phyloP scores from a whole-genome alignment of 2,888 invertebrate genomes.

The Thumatha senex region DNA sequence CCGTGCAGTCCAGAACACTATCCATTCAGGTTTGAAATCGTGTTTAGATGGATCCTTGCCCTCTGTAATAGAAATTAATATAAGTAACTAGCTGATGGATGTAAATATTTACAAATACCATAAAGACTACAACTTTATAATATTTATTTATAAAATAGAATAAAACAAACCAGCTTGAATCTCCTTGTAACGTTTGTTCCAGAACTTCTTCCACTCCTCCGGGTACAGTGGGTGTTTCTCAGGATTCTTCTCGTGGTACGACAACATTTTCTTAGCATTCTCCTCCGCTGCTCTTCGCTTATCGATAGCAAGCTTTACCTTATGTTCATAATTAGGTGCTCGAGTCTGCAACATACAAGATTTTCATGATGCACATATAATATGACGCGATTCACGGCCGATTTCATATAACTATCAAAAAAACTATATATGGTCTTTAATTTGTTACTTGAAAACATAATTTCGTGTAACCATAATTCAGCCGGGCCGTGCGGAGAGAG shows the following conservation, averaged over 20 bases:
- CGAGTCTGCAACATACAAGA: constrained; percentile 11
- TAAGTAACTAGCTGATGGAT: no score
- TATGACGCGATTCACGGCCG: no score
- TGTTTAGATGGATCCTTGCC: constrained; percentile 90
- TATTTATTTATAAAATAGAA: no score
- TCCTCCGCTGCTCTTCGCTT: constrained; percentile 78
- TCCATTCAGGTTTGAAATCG: constrained; percentile 96
- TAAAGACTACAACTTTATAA: no score
- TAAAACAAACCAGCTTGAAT: constrained; percentile 87
- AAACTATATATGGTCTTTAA: no score
- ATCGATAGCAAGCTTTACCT: constrained; percentile 78
- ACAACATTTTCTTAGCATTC: constrained; percentile 85
- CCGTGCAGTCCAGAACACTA: constrained; percentile 91
- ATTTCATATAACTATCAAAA: no score
- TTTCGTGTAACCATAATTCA: no score
- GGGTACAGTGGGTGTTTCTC: constrained; percentile 95
- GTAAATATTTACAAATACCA: no score
- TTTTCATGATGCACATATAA: background rate
- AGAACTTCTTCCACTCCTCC: constrained; percentile 95
- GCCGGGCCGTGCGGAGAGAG: no score
- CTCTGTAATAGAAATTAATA: constrained; percentile 53
- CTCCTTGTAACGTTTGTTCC: constrained; percentile 93
- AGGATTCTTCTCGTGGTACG: constrained; percentile 92
- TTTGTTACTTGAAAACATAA: no score
- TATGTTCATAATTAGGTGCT: constrained; percentile 68